Evolutionary conservation across 2,888 invertebrate species (phyloP).

Genomic region (Stenurella melanura): DNA sequence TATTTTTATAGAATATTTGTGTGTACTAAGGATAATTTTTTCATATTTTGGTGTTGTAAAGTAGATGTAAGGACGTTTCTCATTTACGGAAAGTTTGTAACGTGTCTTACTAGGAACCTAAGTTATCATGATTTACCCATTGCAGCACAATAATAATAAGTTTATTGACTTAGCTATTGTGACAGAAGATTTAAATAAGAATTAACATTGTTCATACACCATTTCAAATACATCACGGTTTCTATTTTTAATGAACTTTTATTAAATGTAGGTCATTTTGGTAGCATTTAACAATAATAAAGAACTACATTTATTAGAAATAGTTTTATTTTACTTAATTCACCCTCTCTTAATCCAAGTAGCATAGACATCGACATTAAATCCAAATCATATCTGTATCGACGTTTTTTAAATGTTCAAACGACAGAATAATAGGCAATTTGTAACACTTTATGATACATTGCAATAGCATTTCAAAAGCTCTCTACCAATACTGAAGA

Average conservation of each 20-base stretch:
- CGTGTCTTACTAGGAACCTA: constrained; percentile 54
- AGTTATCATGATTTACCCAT: constrained; percentile 46
- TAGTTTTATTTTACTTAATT: neutral
- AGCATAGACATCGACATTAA: no score
- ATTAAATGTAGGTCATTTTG: constrained; percentile 68
- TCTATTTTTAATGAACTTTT: constrained; percentile 66
- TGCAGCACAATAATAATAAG: constrained; percentile 50
- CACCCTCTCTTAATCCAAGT: neutral
- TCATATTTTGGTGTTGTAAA: constrained; percentile 52
- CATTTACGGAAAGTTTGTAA: constrained; percentile 54
- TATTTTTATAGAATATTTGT: constrained; percentile 54
- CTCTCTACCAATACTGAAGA: no score
- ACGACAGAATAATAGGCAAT: no score
- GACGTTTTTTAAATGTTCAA: no score
- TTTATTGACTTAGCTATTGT: constrained; percentile 49
- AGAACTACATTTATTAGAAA: constrained; percentile 57
- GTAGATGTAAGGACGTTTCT: constrained; percentile 51
- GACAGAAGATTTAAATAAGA: constrained; percentile 44
- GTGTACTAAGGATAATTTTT: constrained; percentile 51
- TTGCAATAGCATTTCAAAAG: no score
- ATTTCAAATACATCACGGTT: constrained; percentile 58
- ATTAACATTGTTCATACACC: constrained; percentile 61
- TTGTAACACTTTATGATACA: no score
- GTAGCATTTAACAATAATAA: constrained; percentile 66
- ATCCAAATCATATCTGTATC: no score